These are phyloP conservation scores for Dromius quadrimaculatus DNA, from an alignment of 2,888 invertebrate species.

Conservation along the genomic window DNA sequence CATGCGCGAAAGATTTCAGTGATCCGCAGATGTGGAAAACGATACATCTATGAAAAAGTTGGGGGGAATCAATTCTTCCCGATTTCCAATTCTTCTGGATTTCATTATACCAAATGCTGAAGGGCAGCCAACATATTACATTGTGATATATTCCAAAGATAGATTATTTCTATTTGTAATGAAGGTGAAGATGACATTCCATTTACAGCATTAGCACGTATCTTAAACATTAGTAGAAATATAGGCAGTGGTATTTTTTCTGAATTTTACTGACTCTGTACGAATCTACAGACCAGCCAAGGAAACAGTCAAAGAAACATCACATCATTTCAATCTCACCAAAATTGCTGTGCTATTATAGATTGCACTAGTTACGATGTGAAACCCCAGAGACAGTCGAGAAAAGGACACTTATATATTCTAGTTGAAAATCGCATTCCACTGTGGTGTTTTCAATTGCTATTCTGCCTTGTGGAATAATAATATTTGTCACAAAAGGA, in stretches of 20 bases:
- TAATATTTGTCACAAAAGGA: too few species aligned
- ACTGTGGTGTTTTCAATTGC: too few species aligned
- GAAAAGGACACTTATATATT: too few species aligned
- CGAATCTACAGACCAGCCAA: slow-evolving; percentile 43
- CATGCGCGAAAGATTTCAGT: slow-evolving; percentile 40
- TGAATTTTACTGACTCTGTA: slow-evolving; percentile 50
- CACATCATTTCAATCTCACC: too few species aligned
- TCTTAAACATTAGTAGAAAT: slow-evolving; percentile 46
- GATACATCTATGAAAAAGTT: slow-evolving; percentile 40
- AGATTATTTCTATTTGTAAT: slow-evolving; percentile 22
- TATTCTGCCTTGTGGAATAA: too few species aligned
- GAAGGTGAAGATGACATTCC: slow-evolving; percentile 47
- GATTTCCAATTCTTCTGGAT: slow-evolving; percentile 22
- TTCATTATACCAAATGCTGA: not conserved
- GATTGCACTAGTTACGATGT: too few species aligned
- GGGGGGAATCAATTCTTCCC: slow-evolving; percentile 23
- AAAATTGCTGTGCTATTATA: too few species aligned
- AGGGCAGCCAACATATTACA: slow-evolving; percentile 12
- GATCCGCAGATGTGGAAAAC: slow-evolving; percentile 47
- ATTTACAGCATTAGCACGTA: slow-evolving; percentile 48
- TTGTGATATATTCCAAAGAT: slow-evolving; percentile 2
- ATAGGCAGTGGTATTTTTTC: slow-evolving; percentile 52
- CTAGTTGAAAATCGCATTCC: too few species aligned
- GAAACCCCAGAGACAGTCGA: too few species aligned
- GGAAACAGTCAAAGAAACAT: too few species aligned